Evolutionary conservation across 2,113 vertebrate species (phyloP).

Genomic region (Syngnathus typhle): DNA sequence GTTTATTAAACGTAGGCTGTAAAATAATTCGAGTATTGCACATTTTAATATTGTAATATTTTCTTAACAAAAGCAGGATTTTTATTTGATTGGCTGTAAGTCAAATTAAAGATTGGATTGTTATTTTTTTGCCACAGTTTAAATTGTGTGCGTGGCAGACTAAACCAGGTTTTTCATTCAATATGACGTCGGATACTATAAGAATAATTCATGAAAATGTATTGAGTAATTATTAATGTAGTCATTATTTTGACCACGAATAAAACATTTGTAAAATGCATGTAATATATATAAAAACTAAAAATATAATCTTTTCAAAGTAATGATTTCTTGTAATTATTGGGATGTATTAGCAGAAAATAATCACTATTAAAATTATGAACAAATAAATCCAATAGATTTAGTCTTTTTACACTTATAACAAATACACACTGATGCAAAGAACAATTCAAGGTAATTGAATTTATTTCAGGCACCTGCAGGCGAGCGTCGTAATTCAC

Average conservation of each 20-base stretch:
- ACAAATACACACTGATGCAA: neutral
- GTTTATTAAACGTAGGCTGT: neutral
- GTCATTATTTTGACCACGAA: neutral
- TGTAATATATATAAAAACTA: too few species aligned
- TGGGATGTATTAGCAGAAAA: neutral
- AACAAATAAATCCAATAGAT: neutral
- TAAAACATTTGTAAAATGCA: neutral
- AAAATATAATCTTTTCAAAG: too few species aligned
- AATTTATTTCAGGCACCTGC: conserved; percentile 7
- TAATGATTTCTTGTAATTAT: neutral
- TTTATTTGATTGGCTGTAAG: neutral
- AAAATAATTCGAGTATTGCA: neutral
- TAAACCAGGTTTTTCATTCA: neutral
- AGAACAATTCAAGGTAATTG: conserved; percentile 8
- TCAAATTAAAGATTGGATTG: neutral
- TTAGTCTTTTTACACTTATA: neutral
- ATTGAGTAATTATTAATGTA: neutral
- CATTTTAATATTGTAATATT: neutral
- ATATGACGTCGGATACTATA: neutral
- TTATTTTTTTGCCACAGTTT: neutral
- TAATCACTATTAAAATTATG: neutral
- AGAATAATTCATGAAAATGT: neutral
- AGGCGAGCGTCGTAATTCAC: conserved; percentile 22
- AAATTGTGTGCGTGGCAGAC: neutral
- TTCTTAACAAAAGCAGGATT: neutral